Evolutionary conservation across 1,140 invertebrate genomes (phyloP), one percentile per base, ranked within the genome.

Genomic region (Trachymyrmex cornetzi): DNA sequence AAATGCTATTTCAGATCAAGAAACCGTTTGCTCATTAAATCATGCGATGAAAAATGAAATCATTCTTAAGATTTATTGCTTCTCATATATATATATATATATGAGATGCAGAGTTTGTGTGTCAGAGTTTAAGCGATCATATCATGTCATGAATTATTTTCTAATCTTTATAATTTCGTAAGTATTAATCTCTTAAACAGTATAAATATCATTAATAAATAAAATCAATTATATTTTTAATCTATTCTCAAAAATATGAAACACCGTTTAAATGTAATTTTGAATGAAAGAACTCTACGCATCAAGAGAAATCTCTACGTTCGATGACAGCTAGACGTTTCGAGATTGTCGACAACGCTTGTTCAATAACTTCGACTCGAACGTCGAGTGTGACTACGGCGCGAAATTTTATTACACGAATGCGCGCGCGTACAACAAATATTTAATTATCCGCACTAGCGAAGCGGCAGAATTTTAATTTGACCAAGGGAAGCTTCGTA

Each of bases 401-500:
- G 69, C n/a, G 24, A 74, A 75, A 84, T 75, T 74, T 84, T 34
- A 61, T 80, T 84, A 82, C 24, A 7, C 38, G 38, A 22, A 30
- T 16, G 55, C 27, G 55, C 24, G 24, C 55, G 55, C 67, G 19
- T 50, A 74, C 38, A 84, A 75, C 69, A 84, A 84, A 84, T 84
- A 75, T 84, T 74, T 84, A 75, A 84, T 84, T 84, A 84, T 75
- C 24, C 57, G 80, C 69, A 61, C 69, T 84, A 84, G 69, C 69
- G 80, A 84, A 84, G 80, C 69, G 69, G 44, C 80, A 84, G 69
- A 84, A 84, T 84, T 84, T 84, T 84, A 84, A 84, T 84, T 84
- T 44, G 53, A 27, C 69, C 53, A 61, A 59, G 69, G 55, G 4
- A 24, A 59, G 24, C 34, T 30, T 19, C 38, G 55, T 50, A 61